phyloP scores from a whole-genome alignment of 2,888 invertebrate genomes.

The Dryocosmus kuriphilus region DNA sequence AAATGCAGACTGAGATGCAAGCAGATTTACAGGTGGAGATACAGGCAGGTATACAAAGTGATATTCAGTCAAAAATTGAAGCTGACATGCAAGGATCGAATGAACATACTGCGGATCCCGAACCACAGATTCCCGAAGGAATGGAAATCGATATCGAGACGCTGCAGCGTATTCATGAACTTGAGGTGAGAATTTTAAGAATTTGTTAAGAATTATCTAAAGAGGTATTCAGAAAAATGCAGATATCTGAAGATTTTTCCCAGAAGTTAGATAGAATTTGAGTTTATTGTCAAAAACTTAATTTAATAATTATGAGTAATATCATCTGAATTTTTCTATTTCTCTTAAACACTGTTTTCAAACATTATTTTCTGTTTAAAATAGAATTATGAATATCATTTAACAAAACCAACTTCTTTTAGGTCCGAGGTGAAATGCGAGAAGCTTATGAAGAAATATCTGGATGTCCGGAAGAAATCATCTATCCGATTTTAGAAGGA shows the following conservation, averaged over 20 bases:
- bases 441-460: slow-evolving; percentile 75
- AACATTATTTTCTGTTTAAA: neutral
- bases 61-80: slow-evolving; percentile 46
- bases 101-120: slow-evolving; percentile 64
- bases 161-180: slow-evolving; percentile 74
- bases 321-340: no score
- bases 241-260: no score
- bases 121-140: slow-evolving; percentile 72
- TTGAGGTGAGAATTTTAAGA: slow-evolving; percentile 64
- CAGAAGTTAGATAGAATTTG: no score
- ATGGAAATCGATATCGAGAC: slow-evolving; percentile 76
- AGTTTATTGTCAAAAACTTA: no score
- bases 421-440: slow-evolving; percentile 75
- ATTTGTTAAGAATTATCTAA: neutral
- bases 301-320: no score
- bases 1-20: slow-evolving; percentile 19
- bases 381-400: neutral
- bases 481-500: slow-evolving; percentile 74
- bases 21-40: slow-evolving; percentile 33
- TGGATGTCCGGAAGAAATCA: slow-evolving; percentile 74
- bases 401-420: slow-evolving; percentile 42
- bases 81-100: slow-evolving; percentile 58
- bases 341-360: no score
- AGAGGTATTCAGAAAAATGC: slow-evolving; percentile 9
- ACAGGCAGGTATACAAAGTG: slow-evolving; percentile 55